These are phyloP conservation scores for Coecobrya sp. DNA, from an alignment of 2,888 invertebrate species.

Conservation along the genomic window DNA sequence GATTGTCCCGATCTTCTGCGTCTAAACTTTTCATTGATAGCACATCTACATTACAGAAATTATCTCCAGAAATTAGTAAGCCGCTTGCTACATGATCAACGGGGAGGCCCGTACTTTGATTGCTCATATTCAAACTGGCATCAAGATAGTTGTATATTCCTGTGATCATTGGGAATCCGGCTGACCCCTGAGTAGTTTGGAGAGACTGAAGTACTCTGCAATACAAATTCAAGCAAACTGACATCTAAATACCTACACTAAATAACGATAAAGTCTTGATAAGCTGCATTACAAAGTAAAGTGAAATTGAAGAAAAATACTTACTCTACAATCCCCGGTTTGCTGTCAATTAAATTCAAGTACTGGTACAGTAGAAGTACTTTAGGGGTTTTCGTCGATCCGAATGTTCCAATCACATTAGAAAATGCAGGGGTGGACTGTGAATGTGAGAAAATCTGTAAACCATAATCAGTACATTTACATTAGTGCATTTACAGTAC, in stretches of 20 bases:
- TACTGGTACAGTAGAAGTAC: constrained; percentile 54
- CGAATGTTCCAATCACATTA: neutral
- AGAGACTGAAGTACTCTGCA: constrained; percentile 29
- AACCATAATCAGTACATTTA: too few relatives aligned
- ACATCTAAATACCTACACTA: too few relatives aligned
- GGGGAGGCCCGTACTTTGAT: neutral
- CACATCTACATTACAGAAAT: neutral
- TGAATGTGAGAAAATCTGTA: neutral
- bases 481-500: too few relatives aligned
- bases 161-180: constrained; percentile 50
- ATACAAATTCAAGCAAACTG: neutral
- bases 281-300: too few relatives aligned
- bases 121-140: neutral
- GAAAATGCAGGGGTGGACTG: neutral
- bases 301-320: neutral
- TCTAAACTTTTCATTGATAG: neutral
- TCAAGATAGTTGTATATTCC: constrained; percentile 52
- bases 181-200: neutral
- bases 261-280: too few relatives aligned
- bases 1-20: neutral
- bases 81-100: constrained; percentile 40
- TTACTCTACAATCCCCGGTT: constrained; percentile 54
- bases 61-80: constrained; percentile 51
- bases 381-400: constrained; percentile 24
- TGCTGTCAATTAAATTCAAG: constrained; percentile 12